Evolutionary conservation across 2,113 vertebrate genomes (phyloP), one percentile per base, ranked within the genome.

Genomic region (Callospermophilus lateralis): DNA sequence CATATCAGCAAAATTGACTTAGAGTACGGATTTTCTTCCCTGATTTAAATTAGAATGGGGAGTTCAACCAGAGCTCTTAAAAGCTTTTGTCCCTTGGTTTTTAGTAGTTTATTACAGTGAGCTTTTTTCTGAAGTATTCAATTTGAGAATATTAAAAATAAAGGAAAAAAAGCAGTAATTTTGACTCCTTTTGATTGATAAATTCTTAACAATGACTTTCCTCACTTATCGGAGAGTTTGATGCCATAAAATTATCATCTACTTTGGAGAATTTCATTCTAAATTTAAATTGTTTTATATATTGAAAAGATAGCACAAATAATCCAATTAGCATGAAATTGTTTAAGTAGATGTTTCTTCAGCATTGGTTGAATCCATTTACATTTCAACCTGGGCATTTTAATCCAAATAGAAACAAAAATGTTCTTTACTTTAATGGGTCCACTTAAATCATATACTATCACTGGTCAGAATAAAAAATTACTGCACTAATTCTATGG

Each of bases 41-140:
- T 98, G 93, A 98, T 96, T 97, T 97, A 97, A 97, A 95, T 98
- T 90, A 95, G 84, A 98, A 96, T 73, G 16, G 84, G 58, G 90
- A 97, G 97, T 97, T 96, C 39, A 89, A 90, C 39, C 16, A 88
- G 83, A 68, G 37, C 30, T 84, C 55, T 80, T 48, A 89, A 48
- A 95, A 77, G 26, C 0, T 77, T 92, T 81, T 53, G 8, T 30
- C 37, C 32, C 13, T 72, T 87, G 63, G 13, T 51, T 95, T 77
- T 85, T 45, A 90, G 26, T 24, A 85, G 4, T 42, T 79, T 83
- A 30, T 58, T 74, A 84, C 3, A 37, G 1, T 63, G 34, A 8
- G 34, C 15, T 81, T 96, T 81, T 81, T 19, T 53, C 17, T 24
- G 39, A 96, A 84, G 22, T 13, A 37, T 48, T 19, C 53, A 90